A percentile compares a stretch with the other conserved stretches of the same genome.
Evolutionary conservation across 92 coral and sea anemone genomes (phyloP).

Genomic region (Muricea muricata): DNA sequence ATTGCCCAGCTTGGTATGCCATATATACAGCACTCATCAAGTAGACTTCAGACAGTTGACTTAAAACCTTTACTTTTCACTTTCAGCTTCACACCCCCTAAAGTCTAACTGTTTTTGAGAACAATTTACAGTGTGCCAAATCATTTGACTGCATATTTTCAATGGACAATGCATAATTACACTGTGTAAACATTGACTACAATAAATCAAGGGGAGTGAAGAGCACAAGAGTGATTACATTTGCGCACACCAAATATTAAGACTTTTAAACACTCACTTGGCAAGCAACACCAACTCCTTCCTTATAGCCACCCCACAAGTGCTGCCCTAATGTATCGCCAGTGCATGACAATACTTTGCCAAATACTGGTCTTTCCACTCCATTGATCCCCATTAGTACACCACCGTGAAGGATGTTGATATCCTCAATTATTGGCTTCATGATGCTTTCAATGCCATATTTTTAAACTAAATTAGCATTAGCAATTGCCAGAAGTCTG

Average conservation of each 20-base stretch:
- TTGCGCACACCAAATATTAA: neutral
- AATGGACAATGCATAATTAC: neutral
- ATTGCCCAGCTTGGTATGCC: too few relatives aligned
- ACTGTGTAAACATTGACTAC: neutral
- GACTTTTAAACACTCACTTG: neutral
- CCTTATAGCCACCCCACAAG: slow-evolving; percentile 1
- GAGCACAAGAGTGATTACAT: too few relatives aligned
- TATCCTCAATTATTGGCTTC: slow-evolving; percentile 11
- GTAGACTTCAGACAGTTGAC: too few relatives aligned
- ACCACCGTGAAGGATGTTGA: neutral
- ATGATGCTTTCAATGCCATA: slow-evolving; percentile 36
- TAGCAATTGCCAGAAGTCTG: slow-evolving; percentile 21
- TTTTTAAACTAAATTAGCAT: slow-evolving; percentile 26
- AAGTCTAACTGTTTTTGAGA: too few relatives aligned
- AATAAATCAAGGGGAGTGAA: neutral
- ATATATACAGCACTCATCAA: too few relatives aligned
- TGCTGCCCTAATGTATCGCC: slow-evolving; percentile 14
- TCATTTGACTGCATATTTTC: neutral
- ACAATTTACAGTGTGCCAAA: neutral
- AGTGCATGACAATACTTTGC: slow-evolving; percentile 1
- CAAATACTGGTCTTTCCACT: slow-evolving; percentile 12
- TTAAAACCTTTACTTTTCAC: too few relatives aligned
- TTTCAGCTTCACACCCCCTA: too few relatives aligned
- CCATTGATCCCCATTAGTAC: slow-evolving; percentile 6
- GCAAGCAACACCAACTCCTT: neutral